Evolutionary conservation across 2,888 invertebrate species (phyloP).

Genomic region (Caenorhabditis parvicauda): DNA sequence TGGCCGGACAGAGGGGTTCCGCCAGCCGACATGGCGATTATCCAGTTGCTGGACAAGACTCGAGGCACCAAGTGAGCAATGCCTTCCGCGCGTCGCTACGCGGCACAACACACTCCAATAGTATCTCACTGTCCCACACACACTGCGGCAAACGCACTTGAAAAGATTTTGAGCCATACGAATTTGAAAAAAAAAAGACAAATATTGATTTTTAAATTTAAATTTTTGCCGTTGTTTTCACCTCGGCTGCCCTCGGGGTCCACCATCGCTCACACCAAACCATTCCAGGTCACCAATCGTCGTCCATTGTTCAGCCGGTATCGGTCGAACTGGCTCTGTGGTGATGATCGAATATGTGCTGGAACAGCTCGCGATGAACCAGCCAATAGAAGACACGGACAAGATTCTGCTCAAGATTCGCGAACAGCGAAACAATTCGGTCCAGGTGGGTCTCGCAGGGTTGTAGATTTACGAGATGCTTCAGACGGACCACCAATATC

Average conservation of each 20-base stretch:
- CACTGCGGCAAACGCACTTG: no score
- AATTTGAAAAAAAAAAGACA: neutral
- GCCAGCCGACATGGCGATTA: slow-evolving; percentile 23
- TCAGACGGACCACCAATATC: slow-evolving; percentile 38
- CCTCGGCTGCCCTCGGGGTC: no score
- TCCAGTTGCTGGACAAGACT: slow-evolving; percentile 22
- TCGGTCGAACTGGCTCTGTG: slow-evolving; percentile 37
- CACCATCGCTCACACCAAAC: neutral
- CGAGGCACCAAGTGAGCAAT: slow-evolving; percentile 7
- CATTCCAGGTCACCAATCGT: slow-evolving; percentile 26
- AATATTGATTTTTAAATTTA: no score
- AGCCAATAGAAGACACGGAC: slow-evolving; percentile 22
- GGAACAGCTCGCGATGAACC: slow-evolving; percentile 21
- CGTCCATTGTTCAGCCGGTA: slow-evolving; percentile 41
- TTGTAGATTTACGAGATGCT: neutral
- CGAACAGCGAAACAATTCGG: slow-evolving; percentile 30
- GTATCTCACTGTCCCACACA: no score
- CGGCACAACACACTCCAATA: neutral
- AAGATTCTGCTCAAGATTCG: slow-evolving; percentile 33
- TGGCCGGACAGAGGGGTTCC: slow-evolving; percentile 42
- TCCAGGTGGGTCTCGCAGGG: slow-evolving; percentile 11
- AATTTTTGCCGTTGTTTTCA: no score
- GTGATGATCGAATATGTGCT: slow-evolving; percentile 38
- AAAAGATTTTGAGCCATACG: no score
- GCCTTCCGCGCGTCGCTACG: neutral